These are phyloP conservation scores for Phaonia tiefii DNA, from an alignment of 2,888 invertebrate genomes.

Conservation along the genomic window DNA sequence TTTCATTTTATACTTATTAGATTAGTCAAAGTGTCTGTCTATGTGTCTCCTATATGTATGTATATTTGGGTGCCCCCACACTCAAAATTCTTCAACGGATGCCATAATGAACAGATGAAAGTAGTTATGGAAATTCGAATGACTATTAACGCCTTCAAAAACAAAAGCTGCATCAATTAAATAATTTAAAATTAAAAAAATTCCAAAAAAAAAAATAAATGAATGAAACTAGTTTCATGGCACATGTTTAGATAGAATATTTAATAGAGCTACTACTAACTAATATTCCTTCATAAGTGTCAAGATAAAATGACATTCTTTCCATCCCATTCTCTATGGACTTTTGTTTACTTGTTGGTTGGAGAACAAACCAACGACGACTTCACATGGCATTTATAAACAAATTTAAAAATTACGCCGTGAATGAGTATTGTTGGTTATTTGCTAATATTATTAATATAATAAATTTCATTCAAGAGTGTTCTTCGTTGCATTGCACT, in stretches of 20 bases:
- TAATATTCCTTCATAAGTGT: not conserved
- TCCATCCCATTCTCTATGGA: too few relatives aligned
- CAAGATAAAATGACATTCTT: not conserved
- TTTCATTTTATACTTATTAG: slow-evolving; percentile 23
- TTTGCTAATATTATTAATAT: slow-evolving; percentile 28
- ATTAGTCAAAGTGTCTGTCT: too few relatives aligned
- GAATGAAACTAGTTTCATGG: slow-evolving; percentile 2
- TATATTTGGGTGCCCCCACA: too few relatives aligned
- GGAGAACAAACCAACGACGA: not conserved
- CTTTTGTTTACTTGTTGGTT: too few relatives aligned
- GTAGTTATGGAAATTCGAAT: not conserved
- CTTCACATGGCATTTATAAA: not conserved
- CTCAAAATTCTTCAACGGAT: too few relatives aligned
- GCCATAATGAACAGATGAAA: too few relatives aligned
- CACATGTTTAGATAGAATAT: not conserved
- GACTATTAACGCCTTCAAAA: too few relatives aligned
- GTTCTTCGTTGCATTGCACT: not conserved
- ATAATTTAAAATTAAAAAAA: slow-evolving; percentile 9
- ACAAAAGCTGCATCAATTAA: not conserved
- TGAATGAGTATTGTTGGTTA: slow-evolving; percentile 33
- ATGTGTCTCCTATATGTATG: too few relatives aligned
- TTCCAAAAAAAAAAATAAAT: too few relatives aligned
- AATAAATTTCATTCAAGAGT: slow-evolving; percentile 41
- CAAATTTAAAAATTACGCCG: slow-evolving; percentile 33
- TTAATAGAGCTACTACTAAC: not conserved